Evolutionary conservation across 2,888 invertebrate species (phyloP).

Genomic region (Rugalucina vietnamica): DNA sequence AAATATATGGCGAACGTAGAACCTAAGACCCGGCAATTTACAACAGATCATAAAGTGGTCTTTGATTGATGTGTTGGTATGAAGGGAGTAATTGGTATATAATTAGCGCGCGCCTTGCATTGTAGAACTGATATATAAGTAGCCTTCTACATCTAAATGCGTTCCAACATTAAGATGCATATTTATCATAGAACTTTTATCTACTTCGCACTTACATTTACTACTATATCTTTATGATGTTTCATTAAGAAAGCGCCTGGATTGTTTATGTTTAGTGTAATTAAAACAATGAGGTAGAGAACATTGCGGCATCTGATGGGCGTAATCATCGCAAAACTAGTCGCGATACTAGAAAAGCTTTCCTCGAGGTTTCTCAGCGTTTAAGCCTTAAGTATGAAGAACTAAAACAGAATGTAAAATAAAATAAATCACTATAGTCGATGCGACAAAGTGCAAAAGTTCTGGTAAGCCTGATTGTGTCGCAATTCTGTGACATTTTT

Average conservation of each 20-base stretch:
- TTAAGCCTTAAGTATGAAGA: too few species aligned
- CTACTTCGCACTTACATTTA: neutral
- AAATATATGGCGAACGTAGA: too few species aligned
- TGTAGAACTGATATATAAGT: neutral
- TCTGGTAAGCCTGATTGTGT: too few species aligned
- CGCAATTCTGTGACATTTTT: too few species aligned
- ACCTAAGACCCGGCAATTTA: neutral
- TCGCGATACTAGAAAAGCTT: too few species aligned
- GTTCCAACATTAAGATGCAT: neutral
- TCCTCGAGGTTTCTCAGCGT: too few species aligned
- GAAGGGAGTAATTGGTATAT: constrained; percentile 8
- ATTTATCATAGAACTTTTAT: neutral
- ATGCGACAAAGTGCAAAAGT: too few species aligned
- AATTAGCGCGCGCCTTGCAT: constrained; percentile 2
- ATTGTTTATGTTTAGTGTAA: neutral
- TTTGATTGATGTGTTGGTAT: neutral
- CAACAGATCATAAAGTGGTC: neutral
- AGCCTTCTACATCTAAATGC: neutral
- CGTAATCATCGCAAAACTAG: too few species aligned
- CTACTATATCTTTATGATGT: neutral
- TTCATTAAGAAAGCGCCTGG: neutral
- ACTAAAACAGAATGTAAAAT: too few species aligned
- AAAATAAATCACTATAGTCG: too few species aligned
- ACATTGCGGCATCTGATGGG: neutral
- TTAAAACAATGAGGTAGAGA: neutral